Conservation (phyloP, 2,888 invertebrate species). For the Cryptocheilus praepositus region DNA sequence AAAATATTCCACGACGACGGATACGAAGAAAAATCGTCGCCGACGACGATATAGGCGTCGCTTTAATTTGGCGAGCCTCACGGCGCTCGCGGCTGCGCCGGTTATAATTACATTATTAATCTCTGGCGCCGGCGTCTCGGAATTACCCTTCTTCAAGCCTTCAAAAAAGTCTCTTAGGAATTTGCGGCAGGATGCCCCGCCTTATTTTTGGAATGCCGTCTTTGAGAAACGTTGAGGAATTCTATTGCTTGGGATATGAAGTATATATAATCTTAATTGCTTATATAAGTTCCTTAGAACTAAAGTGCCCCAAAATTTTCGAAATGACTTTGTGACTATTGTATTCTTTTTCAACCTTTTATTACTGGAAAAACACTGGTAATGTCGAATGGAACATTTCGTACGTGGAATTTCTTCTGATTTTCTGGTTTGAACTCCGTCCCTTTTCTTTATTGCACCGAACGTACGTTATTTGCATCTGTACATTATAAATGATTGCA, state of each 20-base stretch:
- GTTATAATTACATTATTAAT: conserved; percentile 41
- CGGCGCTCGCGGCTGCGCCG: conserved; percentile 8
- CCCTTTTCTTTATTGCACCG: too few species aligned
- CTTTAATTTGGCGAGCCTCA: conserved; percentile 30
- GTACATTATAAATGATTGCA: too few species aligned
- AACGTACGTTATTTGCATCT: too few species aligned
- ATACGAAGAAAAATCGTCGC: not conserved
- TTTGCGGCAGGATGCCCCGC: conserved; percentile 5
- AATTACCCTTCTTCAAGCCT: conserved; percentile 4
- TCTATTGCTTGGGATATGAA: conserved; percentile 19
- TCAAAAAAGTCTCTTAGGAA: conserved; percentile 1
- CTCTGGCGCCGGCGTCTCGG: conserved; percentile 21
- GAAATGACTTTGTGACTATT: too few species aligned
- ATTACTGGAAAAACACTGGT: too few species aligned
- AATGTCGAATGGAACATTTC: too few species aligned
- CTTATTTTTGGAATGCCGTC: conserved; percentile 1
- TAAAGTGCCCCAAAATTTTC: too few species aligned
- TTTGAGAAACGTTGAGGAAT: conserved; percentile 14
- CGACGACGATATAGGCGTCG: conserved; percentile 9
- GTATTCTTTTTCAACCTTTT: too few species aligned
- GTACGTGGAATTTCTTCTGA: too few species aligned
- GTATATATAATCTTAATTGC: too few species aligned
- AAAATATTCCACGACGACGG: not conserved
- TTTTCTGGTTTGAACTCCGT: too few species aligned
- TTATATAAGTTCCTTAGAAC: too few species aligned